Percentiles rank a stretch among this genome's conserved stretches.
Conservation (phyloP, 1,140 invertebrate species). For the Oscheius sp. region DNA sequence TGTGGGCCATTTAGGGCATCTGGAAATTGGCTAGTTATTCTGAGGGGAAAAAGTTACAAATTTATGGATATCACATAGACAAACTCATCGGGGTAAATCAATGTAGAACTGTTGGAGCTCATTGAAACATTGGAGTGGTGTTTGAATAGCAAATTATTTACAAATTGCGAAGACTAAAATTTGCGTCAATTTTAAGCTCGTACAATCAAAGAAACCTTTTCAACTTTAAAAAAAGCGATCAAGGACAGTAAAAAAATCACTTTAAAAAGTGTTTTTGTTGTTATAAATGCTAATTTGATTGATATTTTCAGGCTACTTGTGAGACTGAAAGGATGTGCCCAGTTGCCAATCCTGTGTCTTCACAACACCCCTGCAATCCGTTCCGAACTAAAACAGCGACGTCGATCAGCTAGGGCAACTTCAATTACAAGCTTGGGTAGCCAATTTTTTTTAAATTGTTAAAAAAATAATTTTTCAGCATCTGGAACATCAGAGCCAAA, state of each 20-base stretch:
- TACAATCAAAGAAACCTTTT: no score
- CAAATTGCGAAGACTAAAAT: no score
- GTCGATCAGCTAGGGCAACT: conserved; percentile 17
- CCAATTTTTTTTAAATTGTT: neutral
- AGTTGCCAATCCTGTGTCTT: conserved; percentile 44
- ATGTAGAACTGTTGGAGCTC: no score
- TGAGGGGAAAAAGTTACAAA: no score
- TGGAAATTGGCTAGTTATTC: no score
- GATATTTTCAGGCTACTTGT: conserved; percentile 9
- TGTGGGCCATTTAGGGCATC: no score
- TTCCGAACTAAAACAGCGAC: neutral
- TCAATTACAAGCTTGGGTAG: conserved; percentile 23
- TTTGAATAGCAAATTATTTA: neutral
- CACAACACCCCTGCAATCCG: conserved; percentile 43
- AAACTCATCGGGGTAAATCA: no score
- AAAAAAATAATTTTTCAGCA: conserved; percentile 4
- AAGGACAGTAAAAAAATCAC: no score
- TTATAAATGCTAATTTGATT: neutral
- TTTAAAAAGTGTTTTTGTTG: no score
- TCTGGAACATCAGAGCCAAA: neutral
- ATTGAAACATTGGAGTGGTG: neutral
- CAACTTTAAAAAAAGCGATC: no score
- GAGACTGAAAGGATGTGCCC: conserved; percentile 32
- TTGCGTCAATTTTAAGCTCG: no score
- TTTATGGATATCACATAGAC: no score